Base-by-base conservation (phyloP, 2,113 vertebrate genomes). In the Micromys minutus region DNA sequence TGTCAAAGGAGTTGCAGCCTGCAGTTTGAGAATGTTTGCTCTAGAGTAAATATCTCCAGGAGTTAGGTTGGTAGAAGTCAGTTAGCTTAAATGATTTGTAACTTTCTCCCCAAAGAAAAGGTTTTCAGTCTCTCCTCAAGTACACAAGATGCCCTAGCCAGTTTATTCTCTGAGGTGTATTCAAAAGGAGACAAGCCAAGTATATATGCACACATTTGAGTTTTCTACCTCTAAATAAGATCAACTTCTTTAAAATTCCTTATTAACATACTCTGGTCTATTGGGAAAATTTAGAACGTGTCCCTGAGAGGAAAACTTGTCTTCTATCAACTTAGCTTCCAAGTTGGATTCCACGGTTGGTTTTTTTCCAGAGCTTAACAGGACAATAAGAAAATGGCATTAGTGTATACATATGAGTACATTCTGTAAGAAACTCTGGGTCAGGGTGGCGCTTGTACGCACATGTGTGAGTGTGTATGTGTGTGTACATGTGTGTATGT, bases 171-270 rank as follows among this genome's bases (percentile, higher is more conserved):
- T 55, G 45, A 69, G 31, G n/a, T 29, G 21, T n/a, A 80, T 59
- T 63, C 31, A 61, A 94, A 84, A 55, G 39, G 19, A 69, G 2
- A n/a, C 50, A 61, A 91, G 42, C 11, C 71, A 75, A 74, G 10
- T n/a, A 8, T 72, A 61, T 10, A 12, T 24, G 10, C 57, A 17
- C 63, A 63, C 87, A 81, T 24, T 55, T 63, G 34, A 71, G 75
- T 89, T n/a, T 74, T 57, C 22, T 22, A 92, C 15, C 34, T 83
- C 83, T 26, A 84, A 57, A 86, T 42, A 95, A 76, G 92, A 65
- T 24, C 22, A 36, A 55, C 45, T n/a, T 29, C 79, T 80, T 16
- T 19, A 90, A 90, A 93, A 80, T 90, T 50, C 36, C 42, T 91
- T 76, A 36, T 39, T 83, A 93, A 72, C 47, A 63, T 15, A 74